Evolutionary conservation across 2,113 vertebrate species (phyloP), one percentile per base, ranked within the genome.

Genomic region (Scalopus aquaticus): DNA sequence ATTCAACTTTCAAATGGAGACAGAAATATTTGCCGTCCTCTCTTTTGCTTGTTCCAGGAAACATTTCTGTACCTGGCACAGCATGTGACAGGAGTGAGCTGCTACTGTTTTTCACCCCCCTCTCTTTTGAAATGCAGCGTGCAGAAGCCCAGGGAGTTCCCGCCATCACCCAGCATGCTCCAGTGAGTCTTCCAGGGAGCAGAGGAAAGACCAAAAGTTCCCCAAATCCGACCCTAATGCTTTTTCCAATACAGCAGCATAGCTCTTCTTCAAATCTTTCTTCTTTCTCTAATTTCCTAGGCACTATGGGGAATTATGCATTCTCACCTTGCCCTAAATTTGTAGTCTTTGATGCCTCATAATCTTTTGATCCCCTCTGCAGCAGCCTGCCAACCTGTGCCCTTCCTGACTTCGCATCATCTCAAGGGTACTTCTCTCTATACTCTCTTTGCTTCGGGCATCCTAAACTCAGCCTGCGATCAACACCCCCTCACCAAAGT

Each of bases 241-340:
- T 85, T 78, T 72, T 54, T 85, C 82, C 78, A 86, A 39, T 49
- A 44, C 2, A 37, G 84, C 30, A 28, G 7, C 72, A 3, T 5
- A 44, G 2, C 77, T 80, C 32, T 80, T 62, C 77, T 69, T 80
- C 72, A 46, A n/a, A 15, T 60, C 56, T 46, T 39, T 88, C 77
- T 84, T 76, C 60, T 67, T 19, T n/a, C 72, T 78, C 65, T 87
- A 44, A 78, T 58, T 62, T 91, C 91, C 86, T 22, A 42, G 82
- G 72, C 39, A 32, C 77, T 20, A 1, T 0, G 0, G 94, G 92
- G 89, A 94, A 74, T 28, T 35, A 28, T 35, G 24, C 54, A 32
- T n/a, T 84, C 79, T 94, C 83, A 74, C 86, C 87, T 91, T 70
- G 89, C 80, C 89, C 94, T 92, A 78, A 83, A 87, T 94, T 49